These are phyloP conservation scores for Pionites leucogaster DNA, from an alignment of 2,113 vertebrate genomes.

Conservation along the genomic window DNA sequence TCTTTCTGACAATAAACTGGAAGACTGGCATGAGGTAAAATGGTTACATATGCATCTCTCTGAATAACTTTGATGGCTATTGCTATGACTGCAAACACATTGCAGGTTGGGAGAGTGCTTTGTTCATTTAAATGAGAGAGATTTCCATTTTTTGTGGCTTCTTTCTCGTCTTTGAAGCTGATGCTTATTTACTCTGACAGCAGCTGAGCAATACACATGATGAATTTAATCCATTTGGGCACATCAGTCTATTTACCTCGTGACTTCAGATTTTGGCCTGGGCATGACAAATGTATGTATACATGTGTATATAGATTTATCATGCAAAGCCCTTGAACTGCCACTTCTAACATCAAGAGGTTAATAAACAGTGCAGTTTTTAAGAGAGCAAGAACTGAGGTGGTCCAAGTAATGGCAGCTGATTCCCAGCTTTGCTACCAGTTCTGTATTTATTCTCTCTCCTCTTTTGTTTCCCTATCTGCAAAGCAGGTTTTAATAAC, in stretches of 20 bases:
- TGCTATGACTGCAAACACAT: fast-evolving
- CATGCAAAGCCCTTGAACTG: not conserved
- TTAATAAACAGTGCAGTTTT: not conserved
- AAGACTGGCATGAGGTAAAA: constrained; percentile 93
- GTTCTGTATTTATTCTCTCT: not conserved
- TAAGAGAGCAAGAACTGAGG: not conserved
- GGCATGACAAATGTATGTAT: not conserved
- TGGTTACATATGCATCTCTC: not conserved
- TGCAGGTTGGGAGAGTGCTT: not conserved
- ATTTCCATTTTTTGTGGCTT: not conserved
- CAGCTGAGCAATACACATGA: not conserved
- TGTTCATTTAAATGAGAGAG: not conserved
- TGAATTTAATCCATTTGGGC: not conserved
- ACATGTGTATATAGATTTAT: not conserved
- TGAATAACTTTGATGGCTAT: not conserved
- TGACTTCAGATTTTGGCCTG: not conserved
- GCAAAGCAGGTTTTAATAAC: not conserved
- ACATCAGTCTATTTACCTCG: not conserved
- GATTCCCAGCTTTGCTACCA: not conserved
- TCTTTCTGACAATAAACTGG: constrained; percentile 93
- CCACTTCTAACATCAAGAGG: not conserved
- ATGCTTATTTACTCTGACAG: not conserved
- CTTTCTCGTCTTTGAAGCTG: not conserved
- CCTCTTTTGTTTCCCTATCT: not conserved
- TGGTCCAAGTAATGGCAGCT: not conserved